Evolutionary conservation across 1,140 invertebrate genomes (phyloP), one percentile per base, ranked within the genome.

Genomic region (Arctopsyche grandis): DNA sequence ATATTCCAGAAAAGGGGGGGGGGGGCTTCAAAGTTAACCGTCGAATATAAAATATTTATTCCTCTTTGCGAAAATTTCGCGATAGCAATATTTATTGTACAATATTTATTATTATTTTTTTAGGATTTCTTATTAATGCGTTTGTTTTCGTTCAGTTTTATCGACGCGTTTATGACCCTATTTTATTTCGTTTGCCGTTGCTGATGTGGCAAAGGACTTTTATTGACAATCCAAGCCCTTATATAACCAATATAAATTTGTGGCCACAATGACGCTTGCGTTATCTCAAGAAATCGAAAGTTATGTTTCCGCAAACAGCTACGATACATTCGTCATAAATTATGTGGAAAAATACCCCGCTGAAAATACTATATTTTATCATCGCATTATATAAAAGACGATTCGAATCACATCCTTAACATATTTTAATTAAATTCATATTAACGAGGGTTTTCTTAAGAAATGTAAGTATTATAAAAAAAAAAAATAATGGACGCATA

Each of bases 121-220:
- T 22, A 26, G 63, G 24, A 22, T 56, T 24, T 24, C 43, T 29
- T 56, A 74, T 74, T 74, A 74, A 74, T 74, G 71, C 14, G 71
- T 48, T 74, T 74, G 71, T 74, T 74, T 74, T 74, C 44, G 14
- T 46, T 74, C 46, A 56, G 71, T 48, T 74, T 74, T 74, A 74
- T 74, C 71, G 71, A 56, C 44, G 22, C 43, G 22, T 74, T 74
- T 74, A 74, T 46, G n/a, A 29, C 71, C 44, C 71, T 16, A 74
- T 74, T 74, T 74, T 74, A 74, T 74, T 52, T 74, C 71, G 43
- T 56, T 48, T 74, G 71, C 52, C 71, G 22, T 74, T 74, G 71
- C 71, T 74, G 71, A 74, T 74, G 71, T 74, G 48, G 71, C 71
- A 74, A 24, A 74, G 71, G 26, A 29, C 71, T 74, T 74, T 74